phyloP scores from a whole-genome alignment of 2,888 invertebrate genomes.

The Malthinus seriepunctatus region DNA sequence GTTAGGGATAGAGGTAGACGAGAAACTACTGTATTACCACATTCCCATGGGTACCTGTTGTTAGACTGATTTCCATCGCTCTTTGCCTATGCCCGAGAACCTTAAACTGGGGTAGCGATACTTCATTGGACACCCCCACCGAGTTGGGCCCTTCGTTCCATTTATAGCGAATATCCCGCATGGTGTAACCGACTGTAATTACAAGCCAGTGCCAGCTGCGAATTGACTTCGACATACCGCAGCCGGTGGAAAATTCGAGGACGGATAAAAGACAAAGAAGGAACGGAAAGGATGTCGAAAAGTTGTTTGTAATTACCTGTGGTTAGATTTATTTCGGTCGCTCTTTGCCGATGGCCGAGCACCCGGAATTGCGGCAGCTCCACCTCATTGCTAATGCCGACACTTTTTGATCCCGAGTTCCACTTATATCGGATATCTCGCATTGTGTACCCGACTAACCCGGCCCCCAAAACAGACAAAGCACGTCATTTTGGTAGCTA shows the following conservation, averaged over 20 bases:
- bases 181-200: conserved; percentile 94
- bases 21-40: conserved; percentile 34
- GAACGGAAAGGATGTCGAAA: conserved; percentile 48
- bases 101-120: conserved; percentile 97
- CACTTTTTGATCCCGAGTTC: conserved; percentile 90
- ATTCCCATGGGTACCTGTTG: conserved; percentile 78
- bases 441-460: conserved; percentile 94
- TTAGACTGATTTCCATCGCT: conserved; percentile 94
- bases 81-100: conserved; percentile 95
- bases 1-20: conserved; percentile 24
- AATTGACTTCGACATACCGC: conserved; percentile 38
- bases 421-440: conserved; percentile 97
- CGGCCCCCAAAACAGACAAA: conserved; percentile 57
- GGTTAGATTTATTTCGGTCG: conserved; percentile 91
- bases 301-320: conserved; percentile 78
- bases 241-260: conserved; percentile 40
- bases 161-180: conserved; percentile 96
- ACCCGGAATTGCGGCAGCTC: conserved; percentile 97
- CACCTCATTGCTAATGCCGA: conserved; percentile 94
- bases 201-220: conserved; percentile 52
- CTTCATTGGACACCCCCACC: conserved; percentile 94
- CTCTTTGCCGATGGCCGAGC: conserved; percentile 93
- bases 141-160: conserved; percentile 96
- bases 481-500: conserved; percentile 52
- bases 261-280: conserved; percentile 42